Evolutionary conservation across 2,797 vertebrate species (phyloP), one percentile per base, ranked within the genome.

Genomic region (Enoplosus armatus): DNA sequence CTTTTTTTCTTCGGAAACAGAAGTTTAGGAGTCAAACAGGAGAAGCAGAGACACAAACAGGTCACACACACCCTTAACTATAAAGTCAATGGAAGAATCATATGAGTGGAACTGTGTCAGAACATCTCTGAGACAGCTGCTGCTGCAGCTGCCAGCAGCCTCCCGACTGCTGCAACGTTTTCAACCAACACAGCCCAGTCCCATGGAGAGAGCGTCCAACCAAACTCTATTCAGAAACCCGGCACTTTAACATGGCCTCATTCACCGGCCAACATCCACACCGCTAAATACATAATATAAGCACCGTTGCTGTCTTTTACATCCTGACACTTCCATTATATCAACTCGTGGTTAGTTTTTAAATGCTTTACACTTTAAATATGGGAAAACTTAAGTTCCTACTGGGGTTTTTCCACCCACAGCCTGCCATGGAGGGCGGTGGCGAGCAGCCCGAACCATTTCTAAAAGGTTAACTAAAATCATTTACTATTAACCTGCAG

Each of bases 101-200:
- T 15, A 2, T 7, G 10, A 27, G 35, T 5, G 33, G 54, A 51
- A 39, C 60, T 15, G 79, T 43, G 56, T 27, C 50, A 47, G 15
- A 53, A 48, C 67, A 71, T 55, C 39, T 15, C 56, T 39, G 63
- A 73, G 69, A 82, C 80, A 82, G 80, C 78, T 69, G 78, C 64
- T n/a, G 33, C 70, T 41, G 70, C 70, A 43, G 69, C 69, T 63
- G 71, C 59, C 60, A 54, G 47, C 71, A 73, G 53, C 72, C 61
- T 67, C 22, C 63, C 8, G 47, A 37, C 63, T 45, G 54, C 67
- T 47, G 45, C 68, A 37, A 4, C 39, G 51, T 31, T 24, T 39
- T 5, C 6, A n/a, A 22, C 66, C 20, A 11, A 33, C 63, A 7
- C 68, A 6, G 47, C 16, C 11, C 31, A 47, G 43, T 37, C 27